Evolutionary conservation across 2,888 invertebrate genomes (phyloP), one percentile per base, ranked within the genome.

Genomic region (Morpho helenor): DNA sequence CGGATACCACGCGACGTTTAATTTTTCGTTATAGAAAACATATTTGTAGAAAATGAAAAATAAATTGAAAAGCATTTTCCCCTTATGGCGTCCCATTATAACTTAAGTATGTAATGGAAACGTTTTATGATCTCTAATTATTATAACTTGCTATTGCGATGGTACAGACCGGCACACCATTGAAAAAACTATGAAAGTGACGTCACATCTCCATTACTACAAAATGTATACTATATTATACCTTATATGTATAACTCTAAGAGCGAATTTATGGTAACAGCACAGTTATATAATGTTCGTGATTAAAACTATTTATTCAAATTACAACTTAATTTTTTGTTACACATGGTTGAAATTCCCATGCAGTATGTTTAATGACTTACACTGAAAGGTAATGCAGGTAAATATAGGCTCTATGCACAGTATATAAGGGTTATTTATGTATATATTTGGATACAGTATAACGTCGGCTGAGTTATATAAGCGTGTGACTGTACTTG

Each of bases 401-500:
- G 31, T 31, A 31, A 55, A 55, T 47, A 23, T 43, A 55, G 7
- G 41, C 54, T 50, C 23, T 59, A 55, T 42, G 3, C 6, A 2
- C 10, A 10, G 2, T 47, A 1, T 22, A 44, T 56, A 59, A 49
- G 23, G 48, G 41, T 44, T 22, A 53, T 49, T 56, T 56, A 40
- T 52, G 52, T 9, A 49, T 46, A 56, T 56, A 16, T 39, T 7
- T 22, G 6, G 10, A 41, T 42, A 53, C 44, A 50, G 59, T 53
- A 55, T 10, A 56, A 58, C 65, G 69, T 68, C 70, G 70, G 59
- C 61, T 56, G 62, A 68, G 74, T 81, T 83, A 80, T 77, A 79
- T 82, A 84, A 84, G 75, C 72, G 62, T 65, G 63, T 68, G 74
- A 74, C 72, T 82, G 82, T 85, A 82, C 86, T 85, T 82, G 84